Evolutionary conservation across 2,888 invertebrate species (phyloP), one percentile per base, ranked within the genome.

Genomic region (Octodonta nipae): DNA sequence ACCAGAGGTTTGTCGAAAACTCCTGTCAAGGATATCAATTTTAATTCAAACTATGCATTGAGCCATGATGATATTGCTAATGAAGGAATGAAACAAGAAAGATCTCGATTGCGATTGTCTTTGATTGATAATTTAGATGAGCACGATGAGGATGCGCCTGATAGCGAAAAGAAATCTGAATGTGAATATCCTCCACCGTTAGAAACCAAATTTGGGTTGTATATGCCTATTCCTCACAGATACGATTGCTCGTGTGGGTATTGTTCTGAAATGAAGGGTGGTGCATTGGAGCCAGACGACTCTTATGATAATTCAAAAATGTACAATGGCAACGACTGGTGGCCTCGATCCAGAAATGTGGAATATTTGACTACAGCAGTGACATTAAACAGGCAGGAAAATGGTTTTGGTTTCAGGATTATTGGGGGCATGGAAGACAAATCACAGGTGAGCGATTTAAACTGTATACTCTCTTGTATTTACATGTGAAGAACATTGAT

Each of bases 341-440:
- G 53, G 54, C 51, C 47, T 30, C 49, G 45, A 26, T 41, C 43
- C 5, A 40, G 48, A 31, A 49, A 47, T 30, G 33, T 45, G 5
- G 63, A 61, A 30, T 61, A 55, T 43, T 41, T 56, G 11, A 60
- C 60, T 32, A 58, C 54, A 34, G 54, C 58, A 16, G 63, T 95
- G 5, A 81, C 85, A 0, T 64, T 96, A 31, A 80, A 83, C 28
- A 72, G 91, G n/a, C 87, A 89, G 48, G 83, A 87, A 20, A 80
- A 81, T 34, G 96, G 96, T 2, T 98, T 98, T 66, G 98, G 96
- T 5, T 98, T 98, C 66, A 74, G 96, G 40, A 92, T 98, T 55
- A 87, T 96, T 16, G 96, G 96, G 13, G 98, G 98, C 24, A 89
- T 89, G 1, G 96, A 96, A 64, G 95, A 96, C 66, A 88, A 91